These are phyloP conservation scores for Aegotheles bennettii DNA, from an alignment of 2,113 vertebrate genomes.

Conservation along the genomic window DNA sequence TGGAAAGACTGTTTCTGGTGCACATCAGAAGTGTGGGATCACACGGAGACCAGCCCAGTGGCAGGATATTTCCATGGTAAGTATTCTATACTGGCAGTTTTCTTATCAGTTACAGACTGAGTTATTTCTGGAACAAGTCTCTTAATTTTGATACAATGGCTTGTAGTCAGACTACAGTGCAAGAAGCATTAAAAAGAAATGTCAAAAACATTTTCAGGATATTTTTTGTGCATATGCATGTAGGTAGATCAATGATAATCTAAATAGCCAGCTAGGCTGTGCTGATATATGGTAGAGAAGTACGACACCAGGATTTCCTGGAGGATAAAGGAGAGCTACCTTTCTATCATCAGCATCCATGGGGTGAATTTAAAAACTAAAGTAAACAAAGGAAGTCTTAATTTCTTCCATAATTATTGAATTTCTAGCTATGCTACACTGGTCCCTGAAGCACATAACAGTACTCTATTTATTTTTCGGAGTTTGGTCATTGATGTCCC, in stretches of 20 bases:
- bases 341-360: neutral
- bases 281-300: neutral
- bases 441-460: neutral
- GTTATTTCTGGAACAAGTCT: neutral
- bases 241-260: neutral
- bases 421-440: constrained; percentile 21
- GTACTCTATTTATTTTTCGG: neutral
- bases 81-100: neutral
- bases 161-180: neutral
- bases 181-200: neutral
- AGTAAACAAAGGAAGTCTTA: constrained; percentile 39
- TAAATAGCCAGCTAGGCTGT: neutral
- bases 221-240: rapidly evolving
- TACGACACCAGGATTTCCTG: neutral
- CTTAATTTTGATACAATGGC: neutral
- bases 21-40: neutral
- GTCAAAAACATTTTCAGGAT: neutral
- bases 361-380: constrained; percentile 37
- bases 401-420: constrained; percentile 58
- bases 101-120: neutral
- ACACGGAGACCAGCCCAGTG: neutral
- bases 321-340: neutral
- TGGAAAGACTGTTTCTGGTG: neutral
- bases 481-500: neutral
- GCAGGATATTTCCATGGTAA: neutral